Percentiles rank a stretch among this genome's conserved stretches.
Conservation (phyloP, 1,140 invertebrate species). For the Zophobas morio region DNA sequence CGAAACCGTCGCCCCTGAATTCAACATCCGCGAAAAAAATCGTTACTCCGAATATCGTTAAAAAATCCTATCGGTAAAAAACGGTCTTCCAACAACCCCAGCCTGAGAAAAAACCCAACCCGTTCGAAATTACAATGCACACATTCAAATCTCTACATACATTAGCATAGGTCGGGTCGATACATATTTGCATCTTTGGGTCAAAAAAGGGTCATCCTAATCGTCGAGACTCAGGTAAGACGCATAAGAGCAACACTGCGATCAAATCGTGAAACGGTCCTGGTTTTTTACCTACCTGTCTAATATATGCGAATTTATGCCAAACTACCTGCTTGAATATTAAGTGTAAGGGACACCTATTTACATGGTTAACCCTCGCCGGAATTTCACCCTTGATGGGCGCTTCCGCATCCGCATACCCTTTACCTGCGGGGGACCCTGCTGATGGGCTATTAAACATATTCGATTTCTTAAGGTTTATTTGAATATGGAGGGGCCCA, state of each 20-base stretch:
- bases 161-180: slow-evolving; percentile 56
- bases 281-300: slow-evolving; percentile 66
- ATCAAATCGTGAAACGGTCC: slow-evolving; percentile 53
- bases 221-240: slow-evolving; percentile 61
- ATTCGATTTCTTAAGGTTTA: slow-evolving; percentile 65
- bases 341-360: slow-evolving; percentile 67
- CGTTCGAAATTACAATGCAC: slow-evolving; percentile 57
- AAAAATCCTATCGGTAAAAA: slow-evolving; percentile 51
- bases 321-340: slow-evolving; percentile 67
- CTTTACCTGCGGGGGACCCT: slow-evolving; percentile 25
- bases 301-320: slow-evolving; percentile 67
- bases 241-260: slow-evolving; percentile 12
- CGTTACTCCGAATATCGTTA: slow-evolving; percentile 52
- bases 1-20: too few relatives aligned
- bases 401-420: slow-evolving; percentile 24
- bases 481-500: slow-evolving; percentile 65
- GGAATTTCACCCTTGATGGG: slow-evolving; percentile 47
- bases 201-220: slow-evolving; percentile 61
- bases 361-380: slow-evolving; percentile 57
- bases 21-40: slow-evolving; percentile 42
- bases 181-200: slow-evolving; percentile 63
- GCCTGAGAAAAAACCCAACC: slow-evolving; percentile 64
- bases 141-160: slow-evolving; percentile 60
- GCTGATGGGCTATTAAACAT: slow-evolving; percentile 66
- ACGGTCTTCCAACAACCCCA: slow-evolving; percentile 51